Evolutionary conservation across 2,797 vertebrate genomes (phyloP).

Genomic region (Poecilia picta): DNA sequence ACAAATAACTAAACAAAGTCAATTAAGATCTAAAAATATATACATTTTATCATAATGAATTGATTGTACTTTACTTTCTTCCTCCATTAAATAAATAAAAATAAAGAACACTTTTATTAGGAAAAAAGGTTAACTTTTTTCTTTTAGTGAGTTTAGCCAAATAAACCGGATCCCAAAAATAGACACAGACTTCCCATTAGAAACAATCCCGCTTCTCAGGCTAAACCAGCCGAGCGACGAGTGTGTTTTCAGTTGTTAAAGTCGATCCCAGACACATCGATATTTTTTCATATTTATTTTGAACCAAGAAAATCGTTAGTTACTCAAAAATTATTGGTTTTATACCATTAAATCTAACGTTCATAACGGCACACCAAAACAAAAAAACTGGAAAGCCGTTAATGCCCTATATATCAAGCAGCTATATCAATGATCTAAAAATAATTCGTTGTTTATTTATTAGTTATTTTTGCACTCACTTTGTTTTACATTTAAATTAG

Average conservation of each 20-base stretch:
- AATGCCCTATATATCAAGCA: not conserved
- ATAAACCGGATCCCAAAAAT: not conserved
- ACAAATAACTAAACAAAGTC: not conserved
- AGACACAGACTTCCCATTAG: not conserved
- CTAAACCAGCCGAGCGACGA: conserved; percentile 50
- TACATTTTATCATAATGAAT: not conserved
- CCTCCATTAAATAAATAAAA: not conserved
- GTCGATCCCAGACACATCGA: conserved; percentile 45
- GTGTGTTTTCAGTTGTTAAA: not conserved
- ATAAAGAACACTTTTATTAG: not conserved
- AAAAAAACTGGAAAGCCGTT: not conserved
- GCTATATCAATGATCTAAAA: not conserved
- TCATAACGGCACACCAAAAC: not conserved
- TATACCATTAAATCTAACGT: not conserved
- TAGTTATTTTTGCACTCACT: not conserved
- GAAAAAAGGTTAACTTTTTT: not conserved
- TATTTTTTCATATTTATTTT: conserved; percentile 4
- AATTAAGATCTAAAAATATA: not conserved
- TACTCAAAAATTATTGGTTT: not conserved
- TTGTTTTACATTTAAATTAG: not conserved
- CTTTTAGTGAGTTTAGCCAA: not conserved
- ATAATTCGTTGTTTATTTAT: not conserved
- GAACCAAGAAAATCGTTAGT: not conserved
- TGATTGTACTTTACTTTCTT: not conserved
- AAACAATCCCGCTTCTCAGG: conserved; percentile 61